A percentile compares a stretch with the other conserved stretches of the same genome.
phyloP scores from a whole-genome alignment of 2,797 vertebrate species.

The Pseudotriccus pelzelni region DNA sequence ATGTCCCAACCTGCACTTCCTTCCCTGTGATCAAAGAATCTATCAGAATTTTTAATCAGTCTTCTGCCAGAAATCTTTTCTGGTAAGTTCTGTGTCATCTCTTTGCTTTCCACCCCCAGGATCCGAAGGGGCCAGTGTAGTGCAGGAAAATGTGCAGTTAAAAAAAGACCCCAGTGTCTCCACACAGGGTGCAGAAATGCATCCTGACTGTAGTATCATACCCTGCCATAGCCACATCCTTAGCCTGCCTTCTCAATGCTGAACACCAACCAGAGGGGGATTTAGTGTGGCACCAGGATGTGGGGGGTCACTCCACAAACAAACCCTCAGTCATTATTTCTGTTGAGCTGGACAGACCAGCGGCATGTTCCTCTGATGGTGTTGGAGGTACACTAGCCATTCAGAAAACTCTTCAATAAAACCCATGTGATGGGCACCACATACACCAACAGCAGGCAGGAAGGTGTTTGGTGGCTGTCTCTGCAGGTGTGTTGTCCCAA shows the following conservation, averaged over 20 bases:
- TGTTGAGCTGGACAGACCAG: neutral
- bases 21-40: neutral
- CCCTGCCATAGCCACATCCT: rapidly evolving
- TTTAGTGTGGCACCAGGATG: neutral
- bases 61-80: neutral
- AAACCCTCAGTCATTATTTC: neutral
- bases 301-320: neutral
- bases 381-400: neutral
- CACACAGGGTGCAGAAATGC: neutral
- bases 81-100: neutral
- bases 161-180: neutral
- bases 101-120: neutral
- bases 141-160: neutral
- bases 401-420: neutral
- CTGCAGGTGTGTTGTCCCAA: rapidly evolving
- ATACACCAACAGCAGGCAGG: neutral
- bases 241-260: neutral
- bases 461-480: neutral
- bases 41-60: neutral
- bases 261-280: neutral
- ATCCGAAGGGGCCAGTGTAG: neutral
- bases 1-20: neutral
- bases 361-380: neutral
- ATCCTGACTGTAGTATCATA: neutral
- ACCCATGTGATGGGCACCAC: neutral